These are phyloP conservation scores for Ormyrus pomaceus DNA, from an alignment of 2,888 invertebrate genomes.

Conservation along the genomic window DNA sequence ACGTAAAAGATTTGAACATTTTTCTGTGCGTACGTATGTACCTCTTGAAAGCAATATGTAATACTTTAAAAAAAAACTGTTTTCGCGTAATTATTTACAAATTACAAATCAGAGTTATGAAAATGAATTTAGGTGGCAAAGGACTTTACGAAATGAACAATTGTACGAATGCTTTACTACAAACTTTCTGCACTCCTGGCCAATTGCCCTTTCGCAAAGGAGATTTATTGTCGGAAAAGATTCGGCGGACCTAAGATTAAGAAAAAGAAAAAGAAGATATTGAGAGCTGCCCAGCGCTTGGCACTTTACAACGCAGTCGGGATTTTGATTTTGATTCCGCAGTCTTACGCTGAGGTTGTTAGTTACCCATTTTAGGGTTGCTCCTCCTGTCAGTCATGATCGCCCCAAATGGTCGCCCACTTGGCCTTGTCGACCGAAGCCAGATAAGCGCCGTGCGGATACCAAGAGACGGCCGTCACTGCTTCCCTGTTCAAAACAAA, in stretches of 20 bases:
- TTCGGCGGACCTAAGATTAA: too few relatives aligned
- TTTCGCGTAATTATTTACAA: not conserved
- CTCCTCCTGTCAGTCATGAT: conserved; percentile 75
- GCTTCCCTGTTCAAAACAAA: conserved; percentile 81
- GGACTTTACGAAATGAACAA: too few relatives aligned
- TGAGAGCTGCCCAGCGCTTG: conserved; percentile 12
- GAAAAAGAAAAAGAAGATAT: not conserved
- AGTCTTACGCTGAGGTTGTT: not conserved
- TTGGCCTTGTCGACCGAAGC: conserved; percentile 91
- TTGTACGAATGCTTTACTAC: not conserved
- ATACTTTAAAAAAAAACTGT: too few relatives aligned
- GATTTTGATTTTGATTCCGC: not conserved
- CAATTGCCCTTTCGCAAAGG: too few relatives aligned
- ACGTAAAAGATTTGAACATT: too few relatives aligned
- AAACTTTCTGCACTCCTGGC: not conserved
- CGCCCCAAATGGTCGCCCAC: conserved; percentile 89
- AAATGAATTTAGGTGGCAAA: too few relatives aligned
- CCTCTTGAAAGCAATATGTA: too few relatives aligned
- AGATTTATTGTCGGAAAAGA: too few relatives aligned
- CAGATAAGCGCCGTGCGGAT: conserved; percentile 87
- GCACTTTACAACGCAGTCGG: conserved; percentile 19
- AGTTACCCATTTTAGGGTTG: conserved; percentile 34
- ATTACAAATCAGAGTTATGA: not conserved
- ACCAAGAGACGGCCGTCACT: conserved; percentile 93
- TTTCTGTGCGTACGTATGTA: too few relatives aligned